phyloP scores from a whole-genome alignment of 2,113 vertebrate species.

The Crotalus horridus region DNA sequence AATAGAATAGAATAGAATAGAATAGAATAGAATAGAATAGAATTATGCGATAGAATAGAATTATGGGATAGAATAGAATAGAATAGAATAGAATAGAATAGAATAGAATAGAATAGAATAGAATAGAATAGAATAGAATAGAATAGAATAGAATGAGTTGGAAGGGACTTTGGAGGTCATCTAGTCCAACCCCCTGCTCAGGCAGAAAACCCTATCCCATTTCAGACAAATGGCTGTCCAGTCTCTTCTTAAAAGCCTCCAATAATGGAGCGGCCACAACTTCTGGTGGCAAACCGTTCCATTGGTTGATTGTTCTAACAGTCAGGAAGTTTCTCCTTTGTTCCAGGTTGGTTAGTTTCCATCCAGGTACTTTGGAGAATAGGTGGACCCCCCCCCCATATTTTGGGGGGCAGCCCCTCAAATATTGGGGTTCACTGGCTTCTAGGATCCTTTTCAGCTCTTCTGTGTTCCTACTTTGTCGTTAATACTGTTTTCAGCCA shows the following conservation, averaged over 20 bases:
- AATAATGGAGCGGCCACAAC: not conserved
- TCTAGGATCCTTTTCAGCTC: not conserved
- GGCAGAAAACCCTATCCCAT: too few relatives aligned
- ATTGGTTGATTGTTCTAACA: not conserved
- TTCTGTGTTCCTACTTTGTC: not conserved
- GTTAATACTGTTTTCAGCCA: not conserved
- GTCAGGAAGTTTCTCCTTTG: not conserved
- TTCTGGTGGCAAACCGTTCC: fast-evolving
- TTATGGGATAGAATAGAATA: too few relatives aligned
- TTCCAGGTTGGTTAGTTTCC: not conserved
- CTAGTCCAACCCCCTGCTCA: not conserved
- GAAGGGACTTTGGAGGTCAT: not conserved
- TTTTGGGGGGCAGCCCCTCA: not conserved
- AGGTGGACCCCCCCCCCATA: too few relatives aligned
- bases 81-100: too few relatives aligned
- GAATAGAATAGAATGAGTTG: too few relatives aligned
- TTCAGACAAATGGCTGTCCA: not conserved
- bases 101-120: too few relatives aligned
- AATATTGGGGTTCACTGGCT: not conserved
- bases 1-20: too few relatives aligned
- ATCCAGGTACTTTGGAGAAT: not conserved
- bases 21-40: too few relatives aligned
- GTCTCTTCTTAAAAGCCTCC: not conserved
- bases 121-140: too few relatives aligned
- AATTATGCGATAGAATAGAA: too few relatives aligned